Base-by-base conservation (phyloP, 2,113 vertebrate species). In the Mesocricetus auratus region DNA sequence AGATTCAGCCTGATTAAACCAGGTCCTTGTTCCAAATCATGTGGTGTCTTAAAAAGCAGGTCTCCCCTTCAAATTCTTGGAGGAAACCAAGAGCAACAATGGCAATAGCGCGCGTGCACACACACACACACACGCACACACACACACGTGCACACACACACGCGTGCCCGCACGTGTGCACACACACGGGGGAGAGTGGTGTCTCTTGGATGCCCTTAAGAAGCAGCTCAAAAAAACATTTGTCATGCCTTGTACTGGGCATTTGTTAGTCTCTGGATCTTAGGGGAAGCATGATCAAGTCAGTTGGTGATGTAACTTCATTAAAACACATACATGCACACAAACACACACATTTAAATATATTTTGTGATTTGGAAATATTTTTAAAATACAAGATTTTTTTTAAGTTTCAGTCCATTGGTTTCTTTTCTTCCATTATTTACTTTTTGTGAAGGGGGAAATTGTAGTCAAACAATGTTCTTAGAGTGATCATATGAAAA, bases 401-500 rank as follows among this genome's bases (percentile, higher is more conserved):
- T n/a, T 53, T 86, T 39, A 8, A 47, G 12, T 86, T 93, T 96
- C 33, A 90, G 1, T 7, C 50, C 26, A 75, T 3, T 31, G 62
- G 5, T 77, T 83, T 77, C 11, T 83, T 89, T 95, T 15, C 15
- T 77, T 89, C 58, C 6, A 33, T 47, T 89, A 56, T 15, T 56
- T 56, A n/a, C 12, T 56, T 56, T 53, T 8, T 53, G 10, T 62
- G 58, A 12, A 24, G 8, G 19, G 12, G 12, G 21, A 17, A 17
- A 53, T 47, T 90, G 22, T 50, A 62, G 71, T 29, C 21, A 95
- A 87, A 89, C 5, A 19, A 53, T 77, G 9, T 6, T 89, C 7
- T 95, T 58, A 91, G 21, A 77, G 24, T n/a, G 36, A 90, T 77
- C 68, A 94, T 89, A 91, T 79, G 12, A 91, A 97, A 95, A 95